Conservation (phyloP, 2,797 vertebrate genomes). For the Novumbra hubbsi region DNA sequence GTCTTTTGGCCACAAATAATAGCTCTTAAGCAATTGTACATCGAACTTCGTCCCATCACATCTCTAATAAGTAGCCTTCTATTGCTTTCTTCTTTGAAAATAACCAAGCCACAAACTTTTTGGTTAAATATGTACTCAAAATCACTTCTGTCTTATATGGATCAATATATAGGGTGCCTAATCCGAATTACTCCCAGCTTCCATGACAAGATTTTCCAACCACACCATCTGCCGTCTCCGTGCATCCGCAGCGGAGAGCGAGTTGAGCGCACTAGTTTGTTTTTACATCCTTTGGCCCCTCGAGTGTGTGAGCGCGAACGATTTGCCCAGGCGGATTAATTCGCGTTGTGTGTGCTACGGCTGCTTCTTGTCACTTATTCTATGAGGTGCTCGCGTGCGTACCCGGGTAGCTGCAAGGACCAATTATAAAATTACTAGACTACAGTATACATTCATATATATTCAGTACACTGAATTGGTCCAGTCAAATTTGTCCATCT, state of each 20-base stretch:
- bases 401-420: constrained; percentile 76
- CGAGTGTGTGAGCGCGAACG: constrained; percentile 38
- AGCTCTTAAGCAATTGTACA: background rate
- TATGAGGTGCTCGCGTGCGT: constrained; percentile 76
- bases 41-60: background rate
- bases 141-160: background rate
- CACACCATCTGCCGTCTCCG: constrained; percentile 71
- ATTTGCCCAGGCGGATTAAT: constrained; percentile 83
- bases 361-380: constrained; percentile 87
- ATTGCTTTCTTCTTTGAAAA: background rate
- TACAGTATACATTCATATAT: constrained; percentile 53
- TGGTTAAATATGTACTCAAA: background rate
- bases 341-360: constrained; percentile 78
- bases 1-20: background rate
- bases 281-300: constrained; percentile 26
- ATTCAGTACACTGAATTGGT: constrained; percentile 36
- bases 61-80: background rate
- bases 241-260: constrained; percentile 32
- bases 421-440: constrained; percentile 53
- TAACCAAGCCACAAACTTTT: background rate
- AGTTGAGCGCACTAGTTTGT: constrained; percentile 69
- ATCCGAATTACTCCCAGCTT: constrained; percentile 63
- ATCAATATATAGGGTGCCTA: constrained; percentile 41
- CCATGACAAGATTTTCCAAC: constrained; percentile 44
- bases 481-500: constrained; percentile 46